phyloP scores from a whole-genome alignment of 2,797 vertebrate genomes.

The Thaleichthys pacificus region DNA sequence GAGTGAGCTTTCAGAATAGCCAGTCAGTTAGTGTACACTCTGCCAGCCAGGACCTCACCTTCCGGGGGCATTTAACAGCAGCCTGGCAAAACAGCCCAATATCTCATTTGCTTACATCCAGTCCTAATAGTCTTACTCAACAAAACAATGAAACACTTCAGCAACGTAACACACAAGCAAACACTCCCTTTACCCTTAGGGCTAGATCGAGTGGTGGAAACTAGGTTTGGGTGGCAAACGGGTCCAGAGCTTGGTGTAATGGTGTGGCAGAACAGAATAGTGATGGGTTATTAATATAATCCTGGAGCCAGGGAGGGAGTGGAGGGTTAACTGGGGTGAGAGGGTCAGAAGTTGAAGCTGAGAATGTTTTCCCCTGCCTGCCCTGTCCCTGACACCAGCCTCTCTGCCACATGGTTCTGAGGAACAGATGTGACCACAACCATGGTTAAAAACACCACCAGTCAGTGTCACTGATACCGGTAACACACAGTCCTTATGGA shows the following conservation, averaged over 20 bases:
- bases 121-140: not conserved
- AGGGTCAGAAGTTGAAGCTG: conserved; percentile 71
- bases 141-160: not conserved
- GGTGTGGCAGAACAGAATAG: conserved; percentile 27
- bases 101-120: conserved; percentile 20
- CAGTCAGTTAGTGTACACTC: not conserved
- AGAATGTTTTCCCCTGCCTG: conserved; percentile 56
- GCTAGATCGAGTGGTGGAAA: not conserved
- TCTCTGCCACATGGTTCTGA: conserved; percentile 46
- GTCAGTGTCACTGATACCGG: conserved; percentile 35
- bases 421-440: conserved; percentile 62
- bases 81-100: not conserved
- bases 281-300: conserved; percentile 53
- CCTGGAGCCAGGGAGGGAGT: conserved; percentile 37
- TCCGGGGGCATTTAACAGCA: not conserved
- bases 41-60: not conserved
- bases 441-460: conserved; percentile 44
- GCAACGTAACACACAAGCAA: not conserved
- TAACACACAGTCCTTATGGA: conserved; percentile 30
- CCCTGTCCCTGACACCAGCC: conserved; percentile 57
- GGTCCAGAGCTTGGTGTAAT: too few relatives aligned
- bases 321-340: conserved; percentile 62
- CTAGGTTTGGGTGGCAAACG: not conserved
- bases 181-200: not conserved
- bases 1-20: conserved; percentile 4